Evolutionary conservation across 2,113 vertebrate species (phyloP), one percentile per base, ranked within the genome.

Genomic region (Otolemur garnettii): DNA sequence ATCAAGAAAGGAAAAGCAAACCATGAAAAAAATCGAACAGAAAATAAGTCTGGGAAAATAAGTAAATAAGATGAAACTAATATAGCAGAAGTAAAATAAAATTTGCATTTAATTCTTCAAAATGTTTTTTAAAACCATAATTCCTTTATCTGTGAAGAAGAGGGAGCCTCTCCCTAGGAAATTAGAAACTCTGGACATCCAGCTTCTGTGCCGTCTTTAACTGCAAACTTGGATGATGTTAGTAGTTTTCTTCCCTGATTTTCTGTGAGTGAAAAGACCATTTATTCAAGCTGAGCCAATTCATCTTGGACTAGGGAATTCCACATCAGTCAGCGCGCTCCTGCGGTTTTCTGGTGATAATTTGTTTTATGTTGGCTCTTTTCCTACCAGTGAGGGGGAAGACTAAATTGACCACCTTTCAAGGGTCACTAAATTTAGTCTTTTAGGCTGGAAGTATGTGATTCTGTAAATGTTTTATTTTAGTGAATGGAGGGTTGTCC

Each of bases 21-120:
- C 64, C 69, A 15, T 66, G 3, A 28, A 21, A 8, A 38, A 71
- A 45, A n/a, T 64, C 17, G 66, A 11, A 55, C 14, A 64, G 24
- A 87, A 95, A 79, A 5, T 55, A 21, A 42, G 38, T 71, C 9
- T 90, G 74, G 22, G 22, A 86, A 95, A 94, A 69, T 59, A 77
- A 90, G 45, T 78, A 50, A 75, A 45, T 57, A 90, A 59, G 28
- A 74, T 88, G 42, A 89, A 96, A 57, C 7, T 24, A 85, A 68
- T 82, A 53, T 86, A 93, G 42, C n/a, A 92, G 69, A 95, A 79
- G 57, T 87, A 33, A 89, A 91, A 74, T 62, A 59, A 74, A 74
- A 81, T 66, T 62, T 86, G 66, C 45, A 83, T 75, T 83, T 94
- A 64, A 92, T 86, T 90, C 30, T 60, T 95, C 4, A 62, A 28